Evolutionary conservation across 1,140 invertebrate genomes (phyloP), one percentile per base, ranked within the genome.

Genomic region (Aplysia californica): DNA sequence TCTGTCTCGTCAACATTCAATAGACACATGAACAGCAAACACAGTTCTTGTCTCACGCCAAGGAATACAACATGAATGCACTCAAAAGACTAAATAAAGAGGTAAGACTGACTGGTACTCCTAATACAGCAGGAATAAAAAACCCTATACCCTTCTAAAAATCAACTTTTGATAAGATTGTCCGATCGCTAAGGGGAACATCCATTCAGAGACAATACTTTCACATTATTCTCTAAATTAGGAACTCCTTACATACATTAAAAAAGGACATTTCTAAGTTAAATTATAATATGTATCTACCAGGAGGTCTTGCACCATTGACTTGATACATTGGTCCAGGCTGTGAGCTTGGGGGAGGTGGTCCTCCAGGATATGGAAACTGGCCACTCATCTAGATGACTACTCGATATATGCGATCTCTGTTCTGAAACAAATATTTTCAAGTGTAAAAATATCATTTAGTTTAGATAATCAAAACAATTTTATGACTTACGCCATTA

Each of bases 341-440:
- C 31, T 39, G 23, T 23, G 41, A n/a, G 29, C 35, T 70, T n/a
- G 44, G 39, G 21, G 66, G 66, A 18, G 38, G 6, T n/a, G 68
- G 44, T 2, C 44, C 68, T 56, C 68, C 68, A 21, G 5, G 68
- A 35, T 70, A 70, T 21, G 68, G 68, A 56, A 56, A 70, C 4
- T 70, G 68, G 15, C 66, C 38, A 50, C 68, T 70, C 68, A 70
- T 68, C 1, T 44, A n/a, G n/a, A n/a, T n/a, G n/a, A n/a, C n/a
- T n/a, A n/a, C n/a, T n/a, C n/a, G n/a, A n/a, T n/a, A n/a, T n/a
- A n/a, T n/a, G n/a, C n/a, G n/a, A n/a, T n/a, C n/a, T n/a, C n/a
- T n/a, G n/a, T n/a, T n/a, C n/a, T n/a, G n/a, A n/a, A 44, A 31
- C n/a, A 21, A 33, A 55, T 33, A n/a, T 70, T 56, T 44, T 58